A percentile compares a stretch with the other conserved stretches of the same genome.
phyloP scores from a whole-genome alignment of 92 coral and sea anemone genomes.

The Galaxea fascicularis region DNA sequence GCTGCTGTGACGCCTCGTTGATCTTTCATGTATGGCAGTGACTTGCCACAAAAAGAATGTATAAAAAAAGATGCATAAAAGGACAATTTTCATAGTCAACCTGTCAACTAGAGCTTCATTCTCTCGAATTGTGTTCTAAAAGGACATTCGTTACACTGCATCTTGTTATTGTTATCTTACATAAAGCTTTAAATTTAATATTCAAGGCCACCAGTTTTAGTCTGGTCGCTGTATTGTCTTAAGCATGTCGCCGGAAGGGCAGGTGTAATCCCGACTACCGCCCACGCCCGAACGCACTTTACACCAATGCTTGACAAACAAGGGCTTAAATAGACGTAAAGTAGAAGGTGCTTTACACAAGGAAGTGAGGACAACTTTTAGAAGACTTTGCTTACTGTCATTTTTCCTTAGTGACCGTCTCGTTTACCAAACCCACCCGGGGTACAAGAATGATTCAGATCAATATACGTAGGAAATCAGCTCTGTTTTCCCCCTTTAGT shows the following conservation, averaged over 20 bases:
- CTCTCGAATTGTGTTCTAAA: not conserved
- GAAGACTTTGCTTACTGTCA: too few species aligned
- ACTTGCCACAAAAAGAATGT: not conserved
- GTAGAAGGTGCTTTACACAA: not conserved
- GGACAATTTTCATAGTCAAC: slow-evolving; percentile 5
- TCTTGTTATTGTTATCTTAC: slow-evolving; percentile 8
- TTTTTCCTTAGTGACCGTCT: too few species aligned
- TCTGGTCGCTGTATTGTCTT: slow-evolving; percentile 39
- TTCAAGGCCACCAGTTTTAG: slow-evolving; percentile 31
- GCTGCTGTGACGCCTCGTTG: not conserved
- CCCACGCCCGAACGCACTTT: not conserved
- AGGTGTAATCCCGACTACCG: not conserved
- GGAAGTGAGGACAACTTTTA: not conserved
- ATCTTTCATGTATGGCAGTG: not conserved
- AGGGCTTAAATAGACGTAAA: not conserved
- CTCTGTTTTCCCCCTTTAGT: not conserved
- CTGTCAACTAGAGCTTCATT: not conserved
- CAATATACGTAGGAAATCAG: too few species aligned
- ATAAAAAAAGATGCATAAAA: slow-evolving; percentile 3
- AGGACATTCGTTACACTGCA: not conserved
- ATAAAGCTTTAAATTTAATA: slow-evolving; percentile 10
- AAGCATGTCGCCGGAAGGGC: not conserved
- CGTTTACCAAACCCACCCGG: too few species aligned
- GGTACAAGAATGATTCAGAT: too few species aligned
- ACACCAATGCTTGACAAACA: not conserved